phyloP scores from a whole-genome alignment of 2,888 invertebrate species.

The Gandaritis pyraliata region DNA sequence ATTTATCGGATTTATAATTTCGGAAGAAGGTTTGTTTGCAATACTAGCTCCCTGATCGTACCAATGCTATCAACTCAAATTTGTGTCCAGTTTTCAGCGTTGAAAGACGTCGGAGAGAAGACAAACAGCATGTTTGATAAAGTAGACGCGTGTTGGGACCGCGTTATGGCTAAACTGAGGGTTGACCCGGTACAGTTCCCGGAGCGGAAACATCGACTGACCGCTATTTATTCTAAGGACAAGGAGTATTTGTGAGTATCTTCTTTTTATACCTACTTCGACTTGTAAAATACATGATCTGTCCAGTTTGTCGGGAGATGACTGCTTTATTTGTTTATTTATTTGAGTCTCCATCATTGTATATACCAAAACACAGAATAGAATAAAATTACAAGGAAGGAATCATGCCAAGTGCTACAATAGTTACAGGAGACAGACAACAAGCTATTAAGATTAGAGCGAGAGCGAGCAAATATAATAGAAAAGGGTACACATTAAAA shows the following conservation, averaged over 20 bases:
- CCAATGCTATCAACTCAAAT: background rate
- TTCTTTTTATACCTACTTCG: background rate
- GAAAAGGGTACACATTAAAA: too few relatives aligned
- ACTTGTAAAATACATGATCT: too few relatives aligned
- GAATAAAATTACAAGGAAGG: too few relatives aligned
- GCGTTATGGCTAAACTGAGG: conserved; percentile 84
- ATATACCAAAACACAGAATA: too few relatives aligned
- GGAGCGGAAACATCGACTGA: conserved; percentile 90
- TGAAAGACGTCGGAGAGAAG: conserved; percentile 85
- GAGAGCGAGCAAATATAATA: too few relatives aligned
- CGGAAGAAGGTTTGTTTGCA: background rate
- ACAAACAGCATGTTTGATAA: conserved; percentile 84
- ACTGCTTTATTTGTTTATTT: too few relatives aligned
- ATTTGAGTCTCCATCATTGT: too few relatives aligned
- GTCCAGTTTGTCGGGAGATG: too few relatives aligned
- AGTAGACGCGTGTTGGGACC: conserved; percentile 83
- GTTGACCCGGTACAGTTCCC: conserved; percentile 91
- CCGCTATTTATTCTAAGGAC: conserved; percentile 95
- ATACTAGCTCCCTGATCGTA: background rate
- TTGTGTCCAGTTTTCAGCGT: conserved; percentile 82
- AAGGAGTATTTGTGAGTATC: conserved; percentile 94
- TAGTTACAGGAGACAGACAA: too few relatives aligned
- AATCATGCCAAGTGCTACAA: too few relatives aligned
- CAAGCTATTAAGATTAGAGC: too few relatives aligned
- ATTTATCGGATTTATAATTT: too few relatives aligned